Conservation (phyloP, 1,140 invertebrate genomes). For the Drosophila nebulosa region DNA sequence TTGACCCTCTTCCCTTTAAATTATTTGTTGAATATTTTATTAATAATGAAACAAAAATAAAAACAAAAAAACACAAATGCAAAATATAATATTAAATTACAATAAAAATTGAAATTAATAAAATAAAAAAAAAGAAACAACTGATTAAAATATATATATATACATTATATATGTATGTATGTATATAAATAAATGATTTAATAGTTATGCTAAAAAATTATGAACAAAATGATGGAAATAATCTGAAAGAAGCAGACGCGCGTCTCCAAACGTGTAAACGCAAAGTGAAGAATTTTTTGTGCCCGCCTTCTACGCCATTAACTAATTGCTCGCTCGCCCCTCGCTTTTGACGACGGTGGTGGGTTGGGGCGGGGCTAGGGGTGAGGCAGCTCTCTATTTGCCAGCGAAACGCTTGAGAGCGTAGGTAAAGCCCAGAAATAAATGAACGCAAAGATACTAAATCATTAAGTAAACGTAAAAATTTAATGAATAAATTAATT, state of each 20-base stretch:
- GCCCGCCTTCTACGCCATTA: neutral
- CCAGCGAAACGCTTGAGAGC: neutral
- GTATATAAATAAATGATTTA: neutral
- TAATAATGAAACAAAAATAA: neutral
- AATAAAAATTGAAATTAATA: neutral
- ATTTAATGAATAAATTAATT: constrained; percentile 12
- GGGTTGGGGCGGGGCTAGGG: neutral
- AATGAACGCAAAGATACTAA: constrained; percentile 3
- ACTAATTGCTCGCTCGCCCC: neutral
- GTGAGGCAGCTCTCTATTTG: neutral
- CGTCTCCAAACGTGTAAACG: neutral
- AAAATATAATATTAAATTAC: neutral
- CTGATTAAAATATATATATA: neutral
- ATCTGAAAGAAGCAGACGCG: neutral
- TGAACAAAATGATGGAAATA: neutral
- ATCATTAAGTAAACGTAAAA: constrained; percentile 2
- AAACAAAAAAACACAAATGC: neutral
- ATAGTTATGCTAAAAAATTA: constrained; percentile 13
- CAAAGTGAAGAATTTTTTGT: neutral
- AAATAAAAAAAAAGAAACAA: neutral
- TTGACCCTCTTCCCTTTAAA: neutral
- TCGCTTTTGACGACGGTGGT: neutral
- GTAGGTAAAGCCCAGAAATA: neutral
- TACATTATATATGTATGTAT: neutral
- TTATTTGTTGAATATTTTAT: constrained; percentile 1